These are phyloP conservation scores for Urocitellus parryii DNA, from an alignment of 2,113 vertebrate species.

Conservation along the genomic window DNA sequence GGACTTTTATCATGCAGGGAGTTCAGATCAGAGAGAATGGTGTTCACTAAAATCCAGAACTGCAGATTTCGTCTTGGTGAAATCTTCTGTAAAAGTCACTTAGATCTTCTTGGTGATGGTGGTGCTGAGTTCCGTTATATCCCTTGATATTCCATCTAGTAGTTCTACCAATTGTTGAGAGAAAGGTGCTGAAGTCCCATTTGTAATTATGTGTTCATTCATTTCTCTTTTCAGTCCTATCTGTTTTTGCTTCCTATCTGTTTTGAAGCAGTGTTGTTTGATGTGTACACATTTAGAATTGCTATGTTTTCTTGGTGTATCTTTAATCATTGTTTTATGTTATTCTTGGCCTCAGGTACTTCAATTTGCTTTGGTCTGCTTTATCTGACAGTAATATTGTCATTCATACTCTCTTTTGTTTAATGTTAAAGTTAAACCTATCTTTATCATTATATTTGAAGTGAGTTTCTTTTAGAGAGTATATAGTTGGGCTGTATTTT, in stretches of 20 bases:
- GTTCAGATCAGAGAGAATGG: background rate
- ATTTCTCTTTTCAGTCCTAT: background rate
- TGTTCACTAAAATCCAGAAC: background rate
- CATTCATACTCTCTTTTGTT: background rate
- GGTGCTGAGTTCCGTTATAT: background rate
- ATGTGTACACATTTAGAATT: background rate
- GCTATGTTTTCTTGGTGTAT: background rate
- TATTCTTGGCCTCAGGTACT: background rate
- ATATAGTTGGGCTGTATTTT: background rate
- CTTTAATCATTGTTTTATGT: background rate
- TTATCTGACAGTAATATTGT: background rate
- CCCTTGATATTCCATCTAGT: background rate
- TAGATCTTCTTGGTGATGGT: background rate
- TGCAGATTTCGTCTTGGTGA: background rate
- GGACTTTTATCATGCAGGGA: background rate
- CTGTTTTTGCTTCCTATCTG: background rate
- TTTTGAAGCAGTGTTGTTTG: background rate
- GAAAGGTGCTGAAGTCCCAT: background rate
- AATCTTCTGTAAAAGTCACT: background rate
- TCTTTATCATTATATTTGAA: too few species aligned
- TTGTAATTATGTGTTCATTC: background rate
- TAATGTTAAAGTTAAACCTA: background rate
- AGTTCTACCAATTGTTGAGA: background rate
- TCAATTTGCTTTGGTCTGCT: background rate
- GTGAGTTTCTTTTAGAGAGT: too few species aligned